phyloP scores from a whole-genome alignment of 2,797 vertebrate species.

The Leptoclinus maculatus region DNA sequence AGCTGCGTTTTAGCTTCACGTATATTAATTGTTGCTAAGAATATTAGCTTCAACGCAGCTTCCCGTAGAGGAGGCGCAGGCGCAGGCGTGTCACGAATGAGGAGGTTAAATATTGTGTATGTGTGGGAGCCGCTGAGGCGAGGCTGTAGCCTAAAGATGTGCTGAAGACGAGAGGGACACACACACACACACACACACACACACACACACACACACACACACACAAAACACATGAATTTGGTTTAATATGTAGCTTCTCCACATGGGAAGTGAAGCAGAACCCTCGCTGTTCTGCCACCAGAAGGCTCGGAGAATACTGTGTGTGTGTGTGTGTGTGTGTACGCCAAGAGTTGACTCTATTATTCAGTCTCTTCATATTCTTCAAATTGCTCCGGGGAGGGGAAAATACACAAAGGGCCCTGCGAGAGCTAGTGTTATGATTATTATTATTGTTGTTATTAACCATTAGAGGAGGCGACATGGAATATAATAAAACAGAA shows the following conservation, averaged over 20 bases:
- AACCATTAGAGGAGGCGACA: slow-evolving; percentile 47
- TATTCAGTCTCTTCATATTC: slow-evolving; percentile 79
- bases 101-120: slow-evolving; percentile 75
- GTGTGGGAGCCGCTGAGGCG: slow-evolving; percentile 71
- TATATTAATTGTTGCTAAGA: slow-evolving; percentile 10
- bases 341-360: slow-evolving; percentile 71
- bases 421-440: slow-evolving; percentile 28
- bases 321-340: slow-evolving; percentile 23
- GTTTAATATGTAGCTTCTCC: slow-evolving; percentile 83
- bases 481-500: slow-evolving; percentile 43
- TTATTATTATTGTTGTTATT: slow-evolving; percentile 60
- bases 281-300: slow-evolving; percentile 69
- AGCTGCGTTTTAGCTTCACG: background rate
- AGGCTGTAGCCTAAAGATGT: slow-evolving; percentile 74
- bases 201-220: background rate
- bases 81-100: slow-evolving; percentile 60
- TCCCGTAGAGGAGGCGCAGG: slow-evolving; percentile 11
- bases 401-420: slow-evolving; percentile 45
- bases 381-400: slow-evolving; percentile 72
- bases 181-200: slow-evolving; percentile 29
- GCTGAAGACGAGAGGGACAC: slow-evolving; percentile 49
- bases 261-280: slow-evolving; percentile 83
- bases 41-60: background rate
- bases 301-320: slow-evolving; percentile 51
- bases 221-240: slow-evolving; percentile 63